Evolutionary conservation across 2,888 invertebrate species (phyloP), one percentile per base, ranked within the genome.

Genomic region (Boloria selene): DNA sequence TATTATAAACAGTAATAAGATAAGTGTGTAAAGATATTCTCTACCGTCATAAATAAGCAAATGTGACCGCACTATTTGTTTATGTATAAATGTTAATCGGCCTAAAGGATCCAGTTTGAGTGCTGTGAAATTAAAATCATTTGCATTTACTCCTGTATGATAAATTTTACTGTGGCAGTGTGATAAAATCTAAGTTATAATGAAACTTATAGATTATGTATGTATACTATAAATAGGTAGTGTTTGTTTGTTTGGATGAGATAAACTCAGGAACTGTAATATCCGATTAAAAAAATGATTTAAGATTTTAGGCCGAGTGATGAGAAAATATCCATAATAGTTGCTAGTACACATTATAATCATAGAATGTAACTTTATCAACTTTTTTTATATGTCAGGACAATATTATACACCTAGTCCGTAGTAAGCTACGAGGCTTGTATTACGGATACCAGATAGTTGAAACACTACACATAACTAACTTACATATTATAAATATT

Each of bases 1-100:
- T 49, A 49, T n/a, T n/a, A n/a, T 16, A 49, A 2, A n/a, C 7
- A 49, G 10, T 49, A 49, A 16, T 16, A 14, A 49, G 47, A 49
- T n/a, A 7, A 49, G 31, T 10, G 10, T 49, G 16, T 49, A 14
- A 49, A 49, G 47, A 49, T 49, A 49, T 49, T 17, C 31, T 49
- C 44, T 22, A 13, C 31, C 49, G 58, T 50, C 51, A 31, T 58
- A 58, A 52, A 64, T 58, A 58, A 58, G 52, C 64, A 64, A 51
- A 45, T 58, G 45, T 18, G 26, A 58, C 58, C 64, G 31, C 63
- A 45, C 51, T 64, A 52, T 58, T 64, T 64, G 64, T 45, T 45
- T 64, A 64, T 64, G 64, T 64, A 64, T 64, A 58, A 58, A 64
- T 64, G 64, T 44, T 58, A 64, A 64, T 64, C 64, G 64, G 64